Base-by-base conservation (phyloP, 2,113 vertebrate species). In the Carassius carassius region DNA sequence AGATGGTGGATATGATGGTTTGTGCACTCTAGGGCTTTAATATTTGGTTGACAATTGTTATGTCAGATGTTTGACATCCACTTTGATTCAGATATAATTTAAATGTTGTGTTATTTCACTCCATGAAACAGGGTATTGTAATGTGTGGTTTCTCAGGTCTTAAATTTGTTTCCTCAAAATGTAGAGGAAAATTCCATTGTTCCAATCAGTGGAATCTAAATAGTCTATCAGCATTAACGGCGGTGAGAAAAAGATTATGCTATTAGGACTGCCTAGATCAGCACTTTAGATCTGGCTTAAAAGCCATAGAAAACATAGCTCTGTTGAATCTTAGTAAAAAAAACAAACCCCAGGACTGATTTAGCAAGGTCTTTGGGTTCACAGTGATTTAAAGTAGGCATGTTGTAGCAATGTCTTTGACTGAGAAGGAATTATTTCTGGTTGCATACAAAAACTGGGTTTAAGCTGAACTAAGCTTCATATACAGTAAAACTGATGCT, bases 161-260 rank as follows among this genome's bases (percentile, higher is more conserved):
- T n/a, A 58, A 56, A 82, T 69, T 25, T 29, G 65, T 60, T 65
- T 29, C 83, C 82, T 72, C 69, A 35, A 70, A 70, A 76, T 58
- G 60, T 80, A 80, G 25, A 83, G 69, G 35, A 17, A 44, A 79
- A 49, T 70, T 74, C 80, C 60, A 69, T 72, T 72, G 67, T 41
- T 72, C 7, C 4, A 63, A 65, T 76, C 19, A 54, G 54, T 32
- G 19, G 65, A 54, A 65, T 80, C 70, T 74, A 47, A 86, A 76
- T 51, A 44, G 75, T 79, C 84, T 29, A 83, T 85, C 67, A 85
- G 73, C 83, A 73, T 85, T 83, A 51, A 70, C 80, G 84, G 78
- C 81, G 85, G 47, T 75, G 75, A 75, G 37, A 56, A 74, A 85
- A 75, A 60, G 41, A 41, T 41, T 41, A 41, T 41, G 41, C 41